These are phyloP conservation scores for Orbicella faveolata DNA, from an alignment of 64 coral and sea anemone genomes.

Conservation along the genomic window DNA sequence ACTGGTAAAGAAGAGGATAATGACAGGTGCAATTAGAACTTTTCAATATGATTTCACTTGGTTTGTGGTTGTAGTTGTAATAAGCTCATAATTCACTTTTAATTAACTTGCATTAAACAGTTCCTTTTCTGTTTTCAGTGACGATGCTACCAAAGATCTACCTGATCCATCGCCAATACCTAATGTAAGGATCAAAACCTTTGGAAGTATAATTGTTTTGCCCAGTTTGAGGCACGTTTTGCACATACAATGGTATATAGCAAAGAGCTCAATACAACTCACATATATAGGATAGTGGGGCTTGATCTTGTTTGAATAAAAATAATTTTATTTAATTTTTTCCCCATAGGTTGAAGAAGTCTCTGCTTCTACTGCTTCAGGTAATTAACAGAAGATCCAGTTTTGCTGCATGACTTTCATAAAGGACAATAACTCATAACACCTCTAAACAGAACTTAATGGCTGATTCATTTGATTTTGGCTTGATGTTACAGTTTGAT, in stretches of 20 bases:
- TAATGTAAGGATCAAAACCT: constrained; percentile 36
- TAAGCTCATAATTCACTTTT: too few relatives aligned
- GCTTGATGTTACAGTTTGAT: too few relatives aligned
- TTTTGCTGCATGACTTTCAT: too few relatives aligned
- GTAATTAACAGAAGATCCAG: neutral
- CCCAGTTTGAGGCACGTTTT: too few relatives aligned
- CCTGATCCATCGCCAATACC: constrained; percentile 85
- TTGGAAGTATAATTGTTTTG: too few relatives aligned
- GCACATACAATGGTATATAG: too few relatives aligned
- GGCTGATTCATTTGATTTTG: too few relatives aligned
- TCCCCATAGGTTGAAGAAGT: constrained; percentile 81
- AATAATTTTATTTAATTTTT: neutral
- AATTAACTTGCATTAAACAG: neutral
- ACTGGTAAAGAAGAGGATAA: constrained; percentile 78
- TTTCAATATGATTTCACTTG: neutral
- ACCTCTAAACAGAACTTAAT: too few relatives aligned
- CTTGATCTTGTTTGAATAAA: neutral
- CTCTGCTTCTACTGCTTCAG: constrained; percentile 9
- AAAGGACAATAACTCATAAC: too few relatives aligned
- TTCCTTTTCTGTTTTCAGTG: constrained; percentile 16
- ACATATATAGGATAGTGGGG: too few relatives aligned
- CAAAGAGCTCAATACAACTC: too few relatives aligned
- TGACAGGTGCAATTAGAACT: constrained; percentile 44
- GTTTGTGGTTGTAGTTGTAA: neutral
- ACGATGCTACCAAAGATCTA: constrained; percentile 94